Conservation (phyloP, 2,113 vertebrate genomes). For the Alethe diademata region DNA sequence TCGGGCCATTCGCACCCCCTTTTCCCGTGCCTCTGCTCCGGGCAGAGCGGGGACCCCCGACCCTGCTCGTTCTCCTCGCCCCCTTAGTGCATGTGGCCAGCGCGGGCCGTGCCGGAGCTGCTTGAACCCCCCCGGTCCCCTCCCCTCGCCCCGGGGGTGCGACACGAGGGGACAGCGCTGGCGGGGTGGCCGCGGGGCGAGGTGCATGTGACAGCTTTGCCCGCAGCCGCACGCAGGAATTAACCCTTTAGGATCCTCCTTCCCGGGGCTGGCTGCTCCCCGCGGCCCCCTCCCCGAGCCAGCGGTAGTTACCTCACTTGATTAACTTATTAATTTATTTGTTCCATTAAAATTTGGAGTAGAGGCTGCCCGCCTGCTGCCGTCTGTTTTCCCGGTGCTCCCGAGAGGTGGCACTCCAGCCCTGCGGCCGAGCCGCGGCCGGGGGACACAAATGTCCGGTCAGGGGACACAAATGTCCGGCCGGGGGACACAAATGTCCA, state of each 20-base stretch:
- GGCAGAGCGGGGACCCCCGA: background rate
- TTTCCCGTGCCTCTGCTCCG: background rate
- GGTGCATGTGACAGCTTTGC: conserved; percentile 56
- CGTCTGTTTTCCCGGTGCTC: background rate
- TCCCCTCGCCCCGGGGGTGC: background rate
- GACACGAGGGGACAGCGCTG: background rate
- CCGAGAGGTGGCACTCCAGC: conserved; percentile 52
- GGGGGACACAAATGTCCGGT: accelerated
- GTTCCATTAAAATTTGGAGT: conserved; percentile 93
- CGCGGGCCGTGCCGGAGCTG: background rate
- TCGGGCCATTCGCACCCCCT: background rate
- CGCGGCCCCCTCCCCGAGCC: conserved; percentile 57
- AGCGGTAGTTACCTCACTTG: conserved; percentile 84
- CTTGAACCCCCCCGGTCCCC: background rate
- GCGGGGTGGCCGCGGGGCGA: background rate
- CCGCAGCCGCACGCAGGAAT: conserved; percentile 45
- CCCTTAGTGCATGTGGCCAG: conserved; percentile 29
- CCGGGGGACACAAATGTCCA: accelerated
- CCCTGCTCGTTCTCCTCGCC: background rate
- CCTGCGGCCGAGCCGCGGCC: background rate
- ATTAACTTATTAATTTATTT: conserved; percentile 96
- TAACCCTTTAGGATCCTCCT: background rate
- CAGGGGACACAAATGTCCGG: accelerated
- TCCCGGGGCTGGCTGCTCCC: conserved; percentile 51
- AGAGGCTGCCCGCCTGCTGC: conserved; percentile 58